Evolutionary conservation across 2,888 invertebrate species (phyloP).

Genomic region (Bimastos eiseni): DNA sequence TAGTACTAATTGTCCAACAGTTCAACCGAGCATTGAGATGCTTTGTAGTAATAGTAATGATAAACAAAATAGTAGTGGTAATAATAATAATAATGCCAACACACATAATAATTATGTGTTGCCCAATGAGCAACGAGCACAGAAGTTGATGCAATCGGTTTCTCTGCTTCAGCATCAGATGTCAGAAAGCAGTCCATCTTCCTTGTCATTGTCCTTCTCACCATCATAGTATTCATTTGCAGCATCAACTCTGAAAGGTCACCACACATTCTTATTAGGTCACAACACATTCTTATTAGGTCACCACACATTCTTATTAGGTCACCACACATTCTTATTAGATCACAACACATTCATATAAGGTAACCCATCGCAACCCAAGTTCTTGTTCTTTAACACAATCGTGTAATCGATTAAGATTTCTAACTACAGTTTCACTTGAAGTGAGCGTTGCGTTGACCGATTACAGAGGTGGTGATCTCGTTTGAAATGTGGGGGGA

Average conservation of each 20-base stretch:
- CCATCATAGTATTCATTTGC: slow-evolving; percentile 62
- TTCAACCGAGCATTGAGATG: background rate
- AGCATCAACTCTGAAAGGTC: slow-evolving; percentile 55
- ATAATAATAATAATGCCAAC: background rate
- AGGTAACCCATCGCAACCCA: background rate
- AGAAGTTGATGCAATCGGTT: background rate
- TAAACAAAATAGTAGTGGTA: background rate
- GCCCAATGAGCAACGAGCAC: background rate
- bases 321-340: background rate
- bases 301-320: background rate
- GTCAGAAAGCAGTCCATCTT: slow-evolving; percentile 55
- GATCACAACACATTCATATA: too few relatives aligned
- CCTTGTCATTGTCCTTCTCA: slow-evolving; percentile 61
- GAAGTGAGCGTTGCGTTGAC: too few relatives aligned
- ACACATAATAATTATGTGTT: background rate
- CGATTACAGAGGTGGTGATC: too few relatives aligned
- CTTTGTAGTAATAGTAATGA: background rate
- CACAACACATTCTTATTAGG: too few relatives aligned
- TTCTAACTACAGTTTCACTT: background rate
- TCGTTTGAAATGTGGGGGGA: too few relatives aligned
- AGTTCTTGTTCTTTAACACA: background rate
- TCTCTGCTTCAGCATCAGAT: slow-evolving; percentile 48
- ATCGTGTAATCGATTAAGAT: too few relatives aligned
- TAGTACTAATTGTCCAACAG: background rate
- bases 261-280: background rate